Base-by-base conservation (phyloP, 2,113 vertebrate species). In the Triplophysa dalaica region DNA sequence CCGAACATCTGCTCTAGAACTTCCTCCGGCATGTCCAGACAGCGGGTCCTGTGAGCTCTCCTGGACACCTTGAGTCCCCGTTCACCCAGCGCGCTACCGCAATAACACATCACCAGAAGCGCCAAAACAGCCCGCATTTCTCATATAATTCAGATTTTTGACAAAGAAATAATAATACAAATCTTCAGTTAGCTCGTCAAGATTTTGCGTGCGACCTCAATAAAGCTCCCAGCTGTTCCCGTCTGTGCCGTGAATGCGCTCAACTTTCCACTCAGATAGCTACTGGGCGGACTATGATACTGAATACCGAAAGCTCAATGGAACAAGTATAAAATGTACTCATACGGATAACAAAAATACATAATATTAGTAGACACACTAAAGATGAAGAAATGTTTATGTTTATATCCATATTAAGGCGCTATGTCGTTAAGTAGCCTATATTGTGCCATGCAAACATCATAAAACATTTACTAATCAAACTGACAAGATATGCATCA, bases 1-100 rank as follows among this genome's bases (percentile, higher is more conserved):
- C 96, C 96, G 84, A 97, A 97, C 90, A 95, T 93, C 92, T 97
- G 95, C 90, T 98, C 96, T 89, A 98, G 86, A 75, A 95, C 90
- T 89, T 97, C 96, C 87, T 97, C 96, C 0, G 96, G 95, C 52
- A 95, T 90, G 73, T 97, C 96, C 14, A 90, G 89, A 43, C 97
- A 98, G 52, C 95, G 93, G 10, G 84, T 64, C 84, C 93, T 90
- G 41, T 88, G 80, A 2, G 77, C 83, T 69, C 95, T 95, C 41
- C 90, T 90, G 80, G 81, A 77, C 3, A 88, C 74, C 80, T 90
- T 89, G 19, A 13, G 82, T 24, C 88, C 79, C 79, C 89, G 88
- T n/a, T 60, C 85, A 22, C 88, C 78, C 24, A 24, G 86, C 56
- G 84, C 84, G 8, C 80, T 0, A 21, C 70, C 64, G 43, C 50